Evolutionary conservation across 2,113 vertebrate species (phyloP).

Genomic region (Pipra filicauda): DNA sequence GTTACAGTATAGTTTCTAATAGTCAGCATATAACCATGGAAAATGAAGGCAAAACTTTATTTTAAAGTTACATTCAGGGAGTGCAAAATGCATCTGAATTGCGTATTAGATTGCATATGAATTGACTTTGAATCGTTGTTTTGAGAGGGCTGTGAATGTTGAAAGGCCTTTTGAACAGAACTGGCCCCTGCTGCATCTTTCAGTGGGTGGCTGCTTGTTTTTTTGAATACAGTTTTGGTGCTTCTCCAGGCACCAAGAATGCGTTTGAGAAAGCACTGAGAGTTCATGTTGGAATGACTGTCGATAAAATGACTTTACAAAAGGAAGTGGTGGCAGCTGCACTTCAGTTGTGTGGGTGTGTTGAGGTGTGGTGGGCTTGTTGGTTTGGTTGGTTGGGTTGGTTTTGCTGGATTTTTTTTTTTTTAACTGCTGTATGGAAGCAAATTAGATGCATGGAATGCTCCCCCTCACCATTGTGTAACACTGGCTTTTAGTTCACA

Average conservation of each 20-base stretch:
- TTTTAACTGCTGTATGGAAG: neutral
- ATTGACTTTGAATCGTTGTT: accelerated
- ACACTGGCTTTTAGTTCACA: neutral
- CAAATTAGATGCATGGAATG: neutral
- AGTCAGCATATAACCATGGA: neutral
- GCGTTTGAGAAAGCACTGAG: neutral
- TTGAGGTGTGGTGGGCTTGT: neutral
- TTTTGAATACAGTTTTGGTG: neutral
- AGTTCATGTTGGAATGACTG: neutral
- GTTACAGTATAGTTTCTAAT: neutral
- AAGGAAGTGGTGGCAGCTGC: neutral
- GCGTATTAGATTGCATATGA: neutral
- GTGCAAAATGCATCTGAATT: neutral
- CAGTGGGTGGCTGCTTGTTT: neutral
- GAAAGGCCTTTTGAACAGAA: neutral
- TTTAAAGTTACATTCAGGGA: neutral
- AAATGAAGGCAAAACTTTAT: neutral
- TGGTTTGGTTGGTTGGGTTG: neutral
- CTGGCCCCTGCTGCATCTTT: neutral
- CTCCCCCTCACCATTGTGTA: accelerated
- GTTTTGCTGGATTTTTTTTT: neutral
- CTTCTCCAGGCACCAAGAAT: neutral
- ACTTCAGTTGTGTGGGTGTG: neutral
- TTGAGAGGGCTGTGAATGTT: neutral
- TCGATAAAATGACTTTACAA: neutral